Percentiles rank a stretch among this genome's conserved stretches.
Conservation (phyloP, 2,113 vertebrate species). For the Monopterus albus region DNA sequence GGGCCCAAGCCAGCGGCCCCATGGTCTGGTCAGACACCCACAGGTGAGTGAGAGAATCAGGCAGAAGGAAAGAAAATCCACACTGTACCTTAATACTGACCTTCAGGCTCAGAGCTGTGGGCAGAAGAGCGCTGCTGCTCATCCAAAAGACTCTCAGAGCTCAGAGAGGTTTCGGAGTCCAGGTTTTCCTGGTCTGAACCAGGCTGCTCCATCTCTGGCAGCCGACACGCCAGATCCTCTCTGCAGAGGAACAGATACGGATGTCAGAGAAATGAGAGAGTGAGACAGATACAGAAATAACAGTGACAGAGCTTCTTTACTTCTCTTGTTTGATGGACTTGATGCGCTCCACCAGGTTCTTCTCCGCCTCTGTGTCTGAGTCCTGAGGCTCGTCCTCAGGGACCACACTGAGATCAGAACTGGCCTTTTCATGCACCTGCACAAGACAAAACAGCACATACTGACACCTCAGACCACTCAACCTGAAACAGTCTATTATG, state of each 20-base stretch:
- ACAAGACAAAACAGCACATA: slow-evolving; percentile 10
- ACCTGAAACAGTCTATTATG: neutral
- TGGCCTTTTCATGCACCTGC: slow-evolving; percentile 78
- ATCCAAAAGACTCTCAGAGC: slow-evolving; percentile 94
- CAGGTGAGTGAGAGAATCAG: slow-evolving; percentile 50
- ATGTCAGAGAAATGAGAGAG: neutral
- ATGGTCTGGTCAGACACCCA: slow-evolving; percentile 68
- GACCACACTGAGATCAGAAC: slow-evolving; percentile 79
- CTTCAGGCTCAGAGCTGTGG: slow-evolving; percentile 83
- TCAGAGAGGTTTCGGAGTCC: slow-evolving; percentile 93
- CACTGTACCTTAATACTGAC: slow-evolving; percentile 88
- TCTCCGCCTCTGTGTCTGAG: slow-evolving; percentile 85
- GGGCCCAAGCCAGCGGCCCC: slow-evolving; percentile 64
- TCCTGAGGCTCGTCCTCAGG: slow-evolving; percentile 85
- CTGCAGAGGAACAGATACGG: slow-evolving; percentile 64
- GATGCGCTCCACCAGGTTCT: slow-evolving; percentile 90
- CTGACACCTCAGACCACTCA: neutral
- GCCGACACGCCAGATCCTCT: slow-evolving; percentile 92
- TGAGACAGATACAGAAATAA: neutral
- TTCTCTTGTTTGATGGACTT: slow-evolving; percentile 98
- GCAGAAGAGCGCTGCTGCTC: slow-evolving; percentile 79
- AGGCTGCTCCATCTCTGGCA: slow-evolving; percentile 94
- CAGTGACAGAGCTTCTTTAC: slow-evolving; percentile 73
- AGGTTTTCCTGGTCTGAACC: slow-evolving; percentile 95
- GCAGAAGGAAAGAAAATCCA: slow-evolving; percentile 14